Percentiles rank a stretch among this genome's conserved stretches.
These are phyloP conservation scores for Plecturocebus donacophilus DNA, from an alignment of 2,113 vertebrate genomes.

Conservation along the genomic window DNA sequence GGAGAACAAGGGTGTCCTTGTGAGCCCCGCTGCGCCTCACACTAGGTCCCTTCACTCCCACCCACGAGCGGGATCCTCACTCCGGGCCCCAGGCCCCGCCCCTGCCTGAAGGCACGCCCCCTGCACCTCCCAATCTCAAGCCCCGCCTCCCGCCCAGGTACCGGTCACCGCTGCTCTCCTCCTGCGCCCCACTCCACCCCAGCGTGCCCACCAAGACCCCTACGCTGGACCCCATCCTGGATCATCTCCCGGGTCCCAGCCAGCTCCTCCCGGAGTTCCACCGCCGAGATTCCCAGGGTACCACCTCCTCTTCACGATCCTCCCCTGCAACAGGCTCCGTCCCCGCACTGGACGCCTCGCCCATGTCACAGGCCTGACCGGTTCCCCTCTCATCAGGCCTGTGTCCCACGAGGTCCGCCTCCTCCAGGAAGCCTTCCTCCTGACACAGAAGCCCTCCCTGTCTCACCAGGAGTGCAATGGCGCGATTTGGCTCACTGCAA, in stretches of 20 bases:
- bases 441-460: rapidly evolving
- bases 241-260: too few species aligned
- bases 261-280: too few species aligned
- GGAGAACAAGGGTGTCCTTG: background rate
- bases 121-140: background rate
- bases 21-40: background rate
- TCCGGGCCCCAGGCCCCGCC: background rate
- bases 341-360: too few species aligned
- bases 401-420: background rate
- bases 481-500: too few species aligned
- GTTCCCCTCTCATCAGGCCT: background rate
- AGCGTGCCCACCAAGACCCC: background rate
- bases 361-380: background rate
- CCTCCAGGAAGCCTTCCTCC: background rate
- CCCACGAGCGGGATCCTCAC: background rate
- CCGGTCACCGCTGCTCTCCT: background rate
- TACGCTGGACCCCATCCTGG: background rate
- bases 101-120: background rate
- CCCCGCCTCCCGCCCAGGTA: background rate
- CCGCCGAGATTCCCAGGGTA: background rate
- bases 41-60: background rate
- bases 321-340: background rate
- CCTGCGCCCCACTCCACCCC: background rate
- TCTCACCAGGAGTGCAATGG: constrained; percentile 84
- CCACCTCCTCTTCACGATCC: background rate